phyloP scores from a whole-genome alignment of 2,888 invertebrate genomes.

The Temnothorax unifasciatus region DNA sequence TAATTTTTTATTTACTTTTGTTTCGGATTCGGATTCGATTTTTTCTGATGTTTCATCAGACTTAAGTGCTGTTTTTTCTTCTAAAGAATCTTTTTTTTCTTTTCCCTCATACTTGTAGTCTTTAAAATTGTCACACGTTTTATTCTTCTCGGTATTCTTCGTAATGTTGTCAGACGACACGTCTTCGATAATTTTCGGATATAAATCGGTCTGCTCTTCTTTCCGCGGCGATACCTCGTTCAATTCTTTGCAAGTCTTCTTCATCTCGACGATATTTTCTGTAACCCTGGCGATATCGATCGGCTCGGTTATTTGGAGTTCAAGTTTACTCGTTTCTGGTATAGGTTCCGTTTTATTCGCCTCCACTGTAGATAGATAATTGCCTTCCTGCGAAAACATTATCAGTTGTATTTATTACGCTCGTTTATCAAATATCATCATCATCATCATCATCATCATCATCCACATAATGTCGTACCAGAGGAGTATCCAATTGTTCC shows the following conservation, averaged over 20 bases:
- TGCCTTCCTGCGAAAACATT: constrained; percentile 20
- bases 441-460: background rate
- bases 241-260: constrained; percentile 66
- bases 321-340: constrained; percentile 51
- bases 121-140: constrained; percentile 14
- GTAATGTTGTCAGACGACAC: background rate
- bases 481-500: constrained; percentile 74
- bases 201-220: constrained; percentile 2
- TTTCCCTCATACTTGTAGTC: background rate
- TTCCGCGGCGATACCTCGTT: constrained; percentile 13
- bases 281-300: constrained; percentile 76
- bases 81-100: background rate
- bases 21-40: background rate
- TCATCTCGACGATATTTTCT: constrained; percentile 78
- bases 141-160: background rate
- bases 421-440: background rate
- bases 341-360: constrained; percentile 54
- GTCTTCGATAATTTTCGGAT: background rate
- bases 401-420: background rate
- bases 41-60: constrained; percentile 56
- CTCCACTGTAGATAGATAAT: background rate
- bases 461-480: constrained; percentile 65
- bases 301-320: constrained; percentile 74
- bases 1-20: background rate
- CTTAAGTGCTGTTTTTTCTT: background rate